Evolutionary conservation across 2,888 invertebrate genomes (phyloP).

Genomic region (Odontothrips loti): DNA sequence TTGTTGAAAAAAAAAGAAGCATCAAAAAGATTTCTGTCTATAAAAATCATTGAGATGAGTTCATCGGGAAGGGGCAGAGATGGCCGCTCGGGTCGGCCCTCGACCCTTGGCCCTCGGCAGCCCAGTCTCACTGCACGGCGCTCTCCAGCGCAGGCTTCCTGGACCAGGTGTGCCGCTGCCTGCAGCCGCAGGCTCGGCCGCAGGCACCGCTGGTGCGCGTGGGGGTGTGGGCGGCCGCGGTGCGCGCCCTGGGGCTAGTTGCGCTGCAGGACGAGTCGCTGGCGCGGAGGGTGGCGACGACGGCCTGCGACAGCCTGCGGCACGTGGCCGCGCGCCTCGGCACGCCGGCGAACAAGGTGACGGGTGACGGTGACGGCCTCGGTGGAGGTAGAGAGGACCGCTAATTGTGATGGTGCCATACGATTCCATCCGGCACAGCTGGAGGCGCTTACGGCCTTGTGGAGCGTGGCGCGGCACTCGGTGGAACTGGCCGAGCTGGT

Average conservation of each 20-base stretch:
- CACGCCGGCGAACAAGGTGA: neutral
- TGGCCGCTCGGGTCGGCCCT: no score
- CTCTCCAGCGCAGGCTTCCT: conserved; percentile 4
- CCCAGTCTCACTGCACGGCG: no score
- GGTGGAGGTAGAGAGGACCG: neutral
- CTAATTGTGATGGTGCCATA: neutral
- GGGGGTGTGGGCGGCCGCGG: neutral
- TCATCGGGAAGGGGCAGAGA: no score
- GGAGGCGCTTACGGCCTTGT: conserved; percentile 12
- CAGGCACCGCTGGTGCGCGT: neutral
- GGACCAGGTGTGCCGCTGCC: neutral
- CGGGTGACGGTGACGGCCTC: neutral
- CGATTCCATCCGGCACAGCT: neutral
- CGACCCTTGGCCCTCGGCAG: no score
- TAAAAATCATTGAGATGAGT: no score
- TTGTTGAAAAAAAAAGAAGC: no score
- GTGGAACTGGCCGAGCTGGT: neutral
- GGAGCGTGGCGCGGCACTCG: conserved; percentile 15
- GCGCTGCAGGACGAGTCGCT: conserved; percentile 4
- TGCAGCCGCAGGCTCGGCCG: neutral
- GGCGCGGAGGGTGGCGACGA: neutral
- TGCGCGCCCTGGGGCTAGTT: neutral
- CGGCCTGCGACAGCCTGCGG: neutral
- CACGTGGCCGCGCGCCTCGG: neutral
- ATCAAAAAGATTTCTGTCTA: no score